Evolutionary conservation across 2,888 invertebrate species (phyloP).

Genomic region (Ornithoptera alexandrae): DNA sequence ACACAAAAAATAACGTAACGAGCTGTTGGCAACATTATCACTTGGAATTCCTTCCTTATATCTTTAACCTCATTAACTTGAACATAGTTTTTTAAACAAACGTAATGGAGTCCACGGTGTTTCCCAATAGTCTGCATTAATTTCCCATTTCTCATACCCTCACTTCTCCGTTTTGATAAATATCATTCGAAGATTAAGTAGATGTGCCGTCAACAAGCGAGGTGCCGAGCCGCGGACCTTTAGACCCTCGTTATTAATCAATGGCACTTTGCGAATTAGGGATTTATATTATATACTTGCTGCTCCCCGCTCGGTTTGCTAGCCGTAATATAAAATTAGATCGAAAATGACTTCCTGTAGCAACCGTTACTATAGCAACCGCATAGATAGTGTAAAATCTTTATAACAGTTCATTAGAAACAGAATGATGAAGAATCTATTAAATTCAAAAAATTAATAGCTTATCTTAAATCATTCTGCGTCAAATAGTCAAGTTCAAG

Average conservation of each 20-base stretch:
- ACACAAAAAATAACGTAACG: slow-evolving; percentile 23
- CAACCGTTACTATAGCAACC: no score
- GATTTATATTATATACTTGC: slow-evolving; percentile 6
- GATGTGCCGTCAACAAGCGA: slow-evolving; percentile 18
- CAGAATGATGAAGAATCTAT: no score
- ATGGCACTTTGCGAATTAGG: slow-evolving; percentile 27
- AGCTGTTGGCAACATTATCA: slow-evolving; percentile 19
- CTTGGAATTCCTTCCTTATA: slow-evolving; percentile 25
- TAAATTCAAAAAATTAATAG: no score
- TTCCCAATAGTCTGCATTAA: slow-evolving; percentile 30
- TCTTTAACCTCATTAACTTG: slow-evolving; percentile 30
- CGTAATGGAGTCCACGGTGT: slow-evolving; percentile 24
- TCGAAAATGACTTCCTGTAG: no score
- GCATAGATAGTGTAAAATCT: no score
- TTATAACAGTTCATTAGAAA: no score
- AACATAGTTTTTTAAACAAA: slow-evolving; percentile 30
- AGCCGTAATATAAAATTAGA: no score
- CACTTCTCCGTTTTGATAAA: slow-evolving; percentile 27
- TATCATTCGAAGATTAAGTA: slow-evolving; percentile 26
- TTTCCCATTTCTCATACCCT: slow-evolving; percentile 25
- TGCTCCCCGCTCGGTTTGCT: no score
- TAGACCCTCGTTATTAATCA: slow-evolving; percentile 17
- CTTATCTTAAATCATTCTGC: no score
- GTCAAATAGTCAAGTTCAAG: no score
- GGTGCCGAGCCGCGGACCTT: slow-evolving; percentile 24